These are phyloP conservation scores for Acrocephalus kingi DNA, from an alignment of 2,113 vertebrate genomes.

Conservation along the genomic window DNA sequence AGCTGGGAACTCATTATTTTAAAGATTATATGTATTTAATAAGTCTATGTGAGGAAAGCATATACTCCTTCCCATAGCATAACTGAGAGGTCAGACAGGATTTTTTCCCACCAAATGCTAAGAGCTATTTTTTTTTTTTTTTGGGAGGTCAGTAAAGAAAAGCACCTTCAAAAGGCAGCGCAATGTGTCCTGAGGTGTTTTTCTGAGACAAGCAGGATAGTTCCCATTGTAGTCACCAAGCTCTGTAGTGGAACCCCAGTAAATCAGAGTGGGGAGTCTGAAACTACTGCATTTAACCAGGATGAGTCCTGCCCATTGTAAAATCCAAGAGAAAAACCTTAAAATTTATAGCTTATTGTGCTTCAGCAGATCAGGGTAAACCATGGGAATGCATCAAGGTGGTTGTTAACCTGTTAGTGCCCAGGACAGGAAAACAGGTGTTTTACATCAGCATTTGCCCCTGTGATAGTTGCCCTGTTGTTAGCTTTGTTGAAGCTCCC, in stretches of 20 bases:
- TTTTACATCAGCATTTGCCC: neutral
- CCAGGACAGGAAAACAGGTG: neutral
- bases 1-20: neutral
- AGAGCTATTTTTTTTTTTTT: neutral
- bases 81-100: neutral
- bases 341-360: neutral
- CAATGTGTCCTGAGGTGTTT: neutral
- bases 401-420: neutral
- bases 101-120: neutral
- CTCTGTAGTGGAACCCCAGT: fast-evolving
- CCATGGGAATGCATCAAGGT: neutral
- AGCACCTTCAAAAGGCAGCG: neutral
- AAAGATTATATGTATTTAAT: neutral
- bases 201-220: neutral
- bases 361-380: neutral
- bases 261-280: neutral
- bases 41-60: neutral
- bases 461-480: neutral
- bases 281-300: neutral
- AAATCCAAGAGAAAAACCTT: neutral
- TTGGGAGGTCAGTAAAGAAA: neutral
- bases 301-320: neutral
- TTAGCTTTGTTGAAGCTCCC: neutral
- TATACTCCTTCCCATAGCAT: fast-evolving
- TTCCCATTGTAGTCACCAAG: neutral